Base-by-base conservation (phyloP, 2,113 vertebrate genomes). In the Alaudala cheleensis region DNA sequence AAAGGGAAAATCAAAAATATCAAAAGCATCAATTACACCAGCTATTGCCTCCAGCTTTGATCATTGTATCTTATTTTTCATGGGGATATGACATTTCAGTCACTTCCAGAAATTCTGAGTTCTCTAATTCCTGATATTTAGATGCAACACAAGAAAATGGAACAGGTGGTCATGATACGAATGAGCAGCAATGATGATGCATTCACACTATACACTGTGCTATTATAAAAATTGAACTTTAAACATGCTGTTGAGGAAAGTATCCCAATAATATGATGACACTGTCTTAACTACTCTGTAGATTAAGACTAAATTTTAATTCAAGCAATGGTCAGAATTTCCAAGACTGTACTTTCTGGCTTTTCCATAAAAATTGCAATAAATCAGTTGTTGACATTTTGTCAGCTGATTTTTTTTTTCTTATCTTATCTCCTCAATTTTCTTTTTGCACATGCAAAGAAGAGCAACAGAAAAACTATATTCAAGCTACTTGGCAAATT, bases 51-150 rank as follows among this genome's bases (percentile, higher is more conserved):
- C 69, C 57, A 93, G 81, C 6, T 93, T 92, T 91, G 12, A 15
- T 92, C 65, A 64, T 22, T 71, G 21, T 80, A 71, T 87, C 18
- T 66, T 47, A 51, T 81, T 94, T 88, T 82, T 56, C 23, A 58
- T 13, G 54, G 40, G 34, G 81, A 71, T 50, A n/a, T 91, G 85
- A 64, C 22, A 94, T 95, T 97, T 94, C 62, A 69, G 54, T 76
- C 64, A 81, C 76, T 81, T 96, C 49, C 66, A 95, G 60, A 96
- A 86, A 69, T 62, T 9, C 81, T 72, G 85, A 97, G 37, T 72
- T 77, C n/a, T 69, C 29, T 81, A 70, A 67, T 34, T 92, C 29
- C 47, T 39, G 23, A 44, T 88, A 94, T 90, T 88, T 92, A 81
- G 50, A 57, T 61, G 24, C 23, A 86, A 73, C 11, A 81, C 13